Evolutionary conservation across 64 coral and sea anemone genomes (phyloP), one percentile per base, ranked within the genome.

Genomic region (Montipora efflorescens): DNA sequence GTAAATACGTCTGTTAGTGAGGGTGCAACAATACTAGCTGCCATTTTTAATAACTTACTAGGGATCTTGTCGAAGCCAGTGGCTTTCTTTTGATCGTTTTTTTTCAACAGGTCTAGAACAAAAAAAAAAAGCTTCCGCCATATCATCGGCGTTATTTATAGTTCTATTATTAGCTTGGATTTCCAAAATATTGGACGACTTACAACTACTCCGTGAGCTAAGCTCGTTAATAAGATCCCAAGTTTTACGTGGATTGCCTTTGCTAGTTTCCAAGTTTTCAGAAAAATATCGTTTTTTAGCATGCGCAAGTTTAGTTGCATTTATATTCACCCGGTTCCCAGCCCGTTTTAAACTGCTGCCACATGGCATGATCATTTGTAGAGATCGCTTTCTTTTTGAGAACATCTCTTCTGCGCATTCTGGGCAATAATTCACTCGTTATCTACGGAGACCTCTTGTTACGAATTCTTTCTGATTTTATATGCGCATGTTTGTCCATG

Each of bases 181-280:
- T 88, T 95, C 89, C 64, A 76, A 19, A 80, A 88, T 78, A 78
- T 78, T 79, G 69, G 5, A 78, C 44, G 75, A 78, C 75, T n/a
- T 79, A 69, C 52, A 46, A 25, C 25, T 25, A 25, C 88, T 51
- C 22, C 82, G 59, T 18, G 67, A 80, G 50, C 80, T 47, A 11
- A 88, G 36, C 51, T 95, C 94, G 43, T 91, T 95, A 55, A 91
- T 57, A 23, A 95, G 61, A 21, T 77, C 80, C 89, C 89, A 88
- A 18, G 75, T 81, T 88, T 84, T 90, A n/a, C 61, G 58, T 79
- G 16, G 75, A 77, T 90, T 22, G 62, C 73, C 48, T 79, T 18
- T 76, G 23, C 43, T 87, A 71, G n/a, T 11, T 12, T 46, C 84
- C 6, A 90, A 46, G 59, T 36, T 94, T 75, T 59, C 62, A n/a